These are phyloP conservation scores for Acanthosepion pharaonis DNA, from an alignment of 2,888 invertebrate genomes.

Conservation along the genomic window DNA sequence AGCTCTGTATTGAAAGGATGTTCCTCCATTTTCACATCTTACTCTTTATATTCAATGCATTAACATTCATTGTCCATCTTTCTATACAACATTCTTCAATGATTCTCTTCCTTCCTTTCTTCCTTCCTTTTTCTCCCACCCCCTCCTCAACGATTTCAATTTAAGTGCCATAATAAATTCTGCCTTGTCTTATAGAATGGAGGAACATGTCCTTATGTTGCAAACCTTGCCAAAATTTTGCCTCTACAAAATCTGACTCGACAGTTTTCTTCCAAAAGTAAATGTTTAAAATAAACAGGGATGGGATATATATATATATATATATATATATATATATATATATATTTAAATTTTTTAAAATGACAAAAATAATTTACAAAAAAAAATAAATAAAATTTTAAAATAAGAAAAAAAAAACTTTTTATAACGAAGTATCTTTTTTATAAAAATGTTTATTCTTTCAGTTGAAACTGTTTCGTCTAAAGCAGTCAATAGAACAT, in stretches of 20 bases:
- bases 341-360: neutral
- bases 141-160: neutral
- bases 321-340: neutral
- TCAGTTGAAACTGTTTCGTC: neutral
- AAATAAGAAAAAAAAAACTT: neutral
- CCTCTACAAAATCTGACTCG: neutral
- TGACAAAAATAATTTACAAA: neutral
- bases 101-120: neutral
- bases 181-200: neutral
- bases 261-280: neutral
- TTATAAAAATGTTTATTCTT: neutral
- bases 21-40: neutral
- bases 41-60: neutral
- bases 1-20: neutral
- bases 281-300: neutral
- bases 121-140: neutral
- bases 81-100: neutral
- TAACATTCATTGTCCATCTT: neutral
- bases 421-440: neutral
- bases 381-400: too few relatives aligned
- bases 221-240: neutral
- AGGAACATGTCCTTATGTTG: neutral
- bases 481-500: neutral
- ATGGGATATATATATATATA: neutral
- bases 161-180: neutral